These are phyloP conservation scores for Sitophilus oryzae DNA, from an alignment of 1,140 invertebrate genomes.

Conservation along the genomic window DNA sequence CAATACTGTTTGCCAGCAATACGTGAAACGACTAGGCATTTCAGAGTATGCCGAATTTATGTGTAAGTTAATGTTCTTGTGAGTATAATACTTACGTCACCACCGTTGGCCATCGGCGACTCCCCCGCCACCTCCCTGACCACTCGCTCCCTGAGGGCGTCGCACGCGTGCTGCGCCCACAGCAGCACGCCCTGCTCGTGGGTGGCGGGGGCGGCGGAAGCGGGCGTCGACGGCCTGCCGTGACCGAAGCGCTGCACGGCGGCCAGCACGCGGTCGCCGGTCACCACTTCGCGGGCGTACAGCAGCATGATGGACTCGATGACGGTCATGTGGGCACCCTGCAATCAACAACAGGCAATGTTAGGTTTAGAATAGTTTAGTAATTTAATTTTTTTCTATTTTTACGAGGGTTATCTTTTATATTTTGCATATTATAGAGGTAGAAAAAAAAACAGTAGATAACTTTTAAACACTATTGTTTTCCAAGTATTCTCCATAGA, in stretches of 20 bases:
- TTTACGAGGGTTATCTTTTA: no score
- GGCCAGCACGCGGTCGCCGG: slow-evolving; percentile 77
- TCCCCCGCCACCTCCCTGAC: slow-evolving; percentile 46
- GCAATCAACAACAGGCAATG: slow-evolving; percentile 30
- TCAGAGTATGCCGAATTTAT: no score
- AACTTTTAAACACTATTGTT: no score
- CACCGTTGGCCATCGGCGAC: slow-evolving; percentile 32
- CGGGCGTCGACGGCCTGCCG: slow-evolving; percentile 44
- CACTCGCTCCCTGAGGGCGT: slow-evolving; percentile 63
- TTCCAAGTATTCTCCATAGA: no score
- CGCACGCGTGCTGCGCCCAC: slow-evolving; percentile 85
- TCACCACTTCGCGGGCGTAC: slow-evolving; percentile 90
- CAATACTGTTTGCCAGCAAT: no score
- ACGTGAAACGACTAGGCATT: no score
- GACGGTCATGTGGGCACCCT: slow-evolving; percentile 94
- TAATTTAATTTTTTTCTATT: slow-evolving; percentile 7
- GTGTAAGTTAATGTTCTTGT: background rate
- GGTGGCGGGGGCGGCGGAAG: slow-evolving; percentile 56
- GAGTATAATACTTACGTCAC: slow-evolving; percentile 25
- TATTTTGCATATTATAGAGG: no score
- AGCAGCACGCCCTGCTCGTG: slow-evolving; percentile 83
- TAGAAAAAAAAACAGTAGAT: no score
- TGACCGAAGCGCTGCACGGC: slow-evolving; percentile 70
- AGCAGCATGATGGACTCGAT: slow-evolving; percentile 95
- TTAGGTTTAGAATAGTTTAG: background rate